These are phyloP conservation scores for Gracilinanus agilis DNA, from an alignment of 2,113 vertebrate species.

Conservation along the genomic window DNA sequence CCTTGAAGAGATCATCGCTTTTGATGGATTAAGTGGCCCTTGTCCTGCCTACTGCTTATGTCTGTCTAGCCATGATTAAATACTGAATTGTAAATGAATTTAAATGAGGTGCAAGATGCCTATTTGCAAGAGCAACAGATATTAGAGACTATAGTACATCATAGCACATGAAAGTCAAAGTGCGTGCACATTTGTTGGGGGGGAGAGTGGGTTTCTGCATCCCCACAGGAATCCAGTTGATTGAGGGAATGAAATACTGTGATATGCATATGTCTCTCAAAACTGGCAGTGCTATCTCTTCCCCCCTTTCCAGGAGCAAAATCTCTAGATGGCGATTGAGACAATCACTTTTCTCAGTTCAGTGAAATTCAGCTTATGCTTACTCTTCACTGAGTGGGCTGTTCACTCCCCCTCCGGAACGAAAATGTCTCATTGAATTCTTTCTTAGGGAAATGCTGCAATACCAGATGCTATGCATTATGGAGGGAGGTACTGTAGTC, in stretches of 20 bases:
- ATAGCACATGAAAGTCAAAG: constrained; percentile 42
- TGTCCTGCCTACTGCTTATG: not conserved
- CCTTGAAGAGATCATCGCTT: constrained; percentile 54
- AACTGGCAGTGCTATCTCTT: not conserved
- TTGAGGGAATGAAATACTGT: not conserved
- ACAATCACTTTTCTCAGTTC: constrained; percentile 2
- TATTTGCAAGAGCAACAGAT: constrained; percentile 51
- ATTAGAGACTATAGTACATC: constrained; percentile 38
- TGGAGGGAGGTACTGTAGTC: not conserved
- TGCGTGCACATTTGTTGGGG: not conserved
- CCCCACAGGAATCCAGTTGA: not conserved
- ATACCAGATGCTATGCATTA: not conserved
- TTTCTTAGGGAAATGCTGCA: not conserved
- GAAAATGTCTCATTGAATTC: not conserved
- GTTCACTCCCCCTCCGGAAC: not conserved
- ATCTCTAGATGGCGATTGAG: not conserved
- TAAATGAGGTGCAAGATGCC: constrained; percentile 32
- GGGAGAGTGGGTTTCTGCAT: not conserved
- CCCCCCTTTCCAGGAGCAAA: not conserved
- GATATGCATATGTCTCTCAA: not conserved
- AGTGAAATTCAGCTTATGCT: not conserved
- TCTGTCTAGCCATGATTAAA: constrained; percentile 57
- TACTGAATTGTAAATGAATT: constrained; percentile 50
- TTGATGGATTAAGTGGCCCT: constrained; percentile 58
- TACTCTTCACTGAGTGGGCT: not conserved